Evolutionary conservation across 2,888 invertebrate species (phyloP).

Genomic region (Cosmorhoe ocellata): DNA sequence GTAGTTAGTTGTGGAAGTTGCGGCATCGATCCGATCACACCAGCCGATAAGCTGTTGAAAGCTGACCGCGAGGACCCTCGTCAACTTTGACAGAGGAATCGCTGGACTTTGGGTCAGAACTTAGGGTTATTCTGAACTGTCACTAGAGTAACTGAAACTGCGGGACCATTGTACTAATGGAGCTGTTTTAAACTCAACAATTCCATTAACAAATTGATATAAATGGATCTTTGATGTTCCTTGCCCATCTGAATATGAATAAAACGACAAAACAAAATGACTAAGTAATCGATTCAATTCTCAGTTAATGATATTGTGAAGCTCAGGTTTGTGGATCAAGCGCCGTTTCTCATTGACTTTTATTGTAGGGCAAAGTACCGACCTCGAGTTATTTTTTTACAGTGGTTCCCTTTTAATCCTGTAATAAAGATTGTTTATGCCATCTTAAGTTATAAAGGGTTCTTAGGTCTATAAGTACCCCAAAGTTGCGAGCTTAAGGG

Average conservation of each 20-base stretch:
- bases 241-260: background rate
- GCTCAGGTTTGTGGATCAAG: background rate
- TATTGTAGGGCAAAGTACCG: background rate
- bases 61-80: constrained; percentile 57
- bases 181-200: constrained; percentile 7
- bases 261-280: background rate
- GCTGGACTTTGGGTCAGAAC: constrained; percentile 36
- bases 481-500: background rate
- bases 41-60: constrained; percentile 55
- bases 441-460: constrained; percentile 6
- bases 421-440: constrained; percentile 5
- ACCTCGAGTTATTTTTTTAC: constrained; percentile 2
- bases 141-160: constrained; percentile 7
- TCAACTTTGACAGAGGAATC: constrained; percentile 60
- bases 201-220: constrained; percentile 3
- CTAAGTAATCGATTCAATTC: background rate
- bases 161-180: constrained; percentile 9
- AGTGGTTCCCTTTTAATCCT: background rate
- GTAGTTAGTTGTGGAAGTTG: constrained; percentile 36
- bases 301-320: background rate
- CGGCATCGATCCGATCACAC: constrained; percentile 49
- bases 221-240: background rate
- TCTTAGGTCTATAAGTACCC: too few species aligned
- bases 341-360: background rate
- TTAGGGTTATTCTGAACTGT: constrained; percentile 1